These are phyloP conservation scores for Sphaeridia pumilis DNA, from an alignment of 2,888 invertebrate species.

Conservation along the genomic window DNA sequence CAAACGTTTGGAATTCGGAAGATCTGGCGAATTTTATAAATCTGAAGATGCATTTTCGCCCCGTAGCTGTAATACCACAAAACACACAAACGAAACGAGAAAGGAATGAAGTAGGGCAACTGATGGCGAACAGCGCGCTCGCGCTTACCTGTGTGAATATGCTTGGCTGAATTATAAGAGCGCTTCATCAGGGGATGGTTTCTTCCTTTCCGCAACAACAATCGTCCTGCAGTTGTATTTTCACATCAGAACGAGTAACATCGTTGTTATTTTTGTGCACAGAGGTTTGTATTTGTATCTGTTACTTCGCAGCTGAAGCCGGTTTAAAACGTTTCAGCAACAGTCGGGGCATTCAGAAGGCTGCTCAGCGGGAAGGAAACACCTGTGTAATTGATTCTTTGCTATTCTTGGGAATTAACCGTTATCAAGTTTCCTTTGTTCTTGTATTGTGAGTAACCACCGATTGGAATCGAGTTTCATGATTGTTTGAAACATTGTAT, in stretches of 20 bases:
- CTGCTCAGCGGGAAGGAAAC: background rate
- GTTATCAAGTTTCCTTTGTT: background rate
- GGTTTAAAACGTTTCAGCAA: background rate
- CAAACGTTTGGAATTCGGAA: too few relatives aligned
- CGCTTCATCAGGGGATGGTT: slow-evolving; percentile 18
- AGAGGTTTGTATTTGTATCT: background rate
- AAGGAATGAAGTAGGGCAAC: slow-evolving; percentile 21
- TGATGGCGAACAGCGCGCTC: slow-evolving; percentile 14
- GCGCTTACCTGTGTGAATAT: too few relatives aligned
- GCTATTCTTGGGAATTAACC: background rate
- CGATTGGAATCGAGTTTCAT: too few relatives aligned
- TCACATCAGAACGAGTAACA: slow-evolving; percentile 16
- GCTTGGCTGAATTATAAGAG: slow-evolving; percentile 15
- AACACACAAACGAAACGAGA: slow-evolving; percentile 21
- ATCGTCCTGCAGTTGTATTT: slow-evolving; percentile 22
- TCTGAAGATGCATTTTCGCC: too few relatives aligned
- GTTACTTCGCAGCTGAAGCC: background rate
- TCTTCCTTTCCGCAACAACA: slow-evolving; percentile 23
- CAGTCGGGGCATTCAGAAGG: background rate
- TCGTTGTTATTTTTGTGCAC: too few relatives aligned
- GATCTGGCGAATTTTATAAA: too few relatives aligned
- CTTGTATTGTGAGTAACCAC: too few relatives aligned
- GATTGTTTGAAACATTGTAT: too few relatives aligned
- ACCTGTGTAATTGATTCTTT: background rate
- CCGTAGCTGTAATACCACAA: too few relatives aligned